Evolutionary conservation across 2,113 vertebrate genomes (phyloP).

Genomic region (Salvelinus alpinus): DNA sequence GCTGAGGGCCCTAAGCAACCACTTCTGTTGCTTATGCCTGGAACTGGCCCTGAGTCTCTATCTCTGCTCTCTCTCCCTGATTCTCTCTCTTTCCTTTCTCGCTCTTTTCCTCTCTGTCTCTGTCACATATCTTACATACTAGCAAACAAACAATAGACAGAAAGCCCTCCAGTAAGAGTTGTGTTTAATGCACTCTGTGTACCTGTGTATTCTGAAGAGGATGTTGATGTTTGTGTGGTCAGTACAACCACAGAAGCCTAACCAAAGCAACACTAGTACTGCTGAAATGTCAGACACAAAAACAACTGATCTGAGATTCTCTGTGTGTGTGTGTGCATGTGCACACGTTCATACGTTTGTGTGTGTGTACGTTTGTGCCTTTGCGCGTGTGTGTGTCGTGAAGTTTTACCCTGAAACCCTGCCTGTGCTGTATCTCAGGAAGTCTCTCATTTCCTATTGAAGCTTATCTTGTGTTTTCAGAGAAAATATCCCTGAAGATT

Average conservation of each 20-base stretch:
- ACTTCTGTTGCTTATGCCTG: too few relatives aligned
- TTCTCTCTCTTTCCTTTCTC: too few relatives aligned
- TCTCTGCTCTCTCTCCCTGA: too few relatives aligned
- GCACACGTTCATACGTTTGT: background rate
- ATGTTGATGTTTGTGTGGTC: conserved; percentile 64
- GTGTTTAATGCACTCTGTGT: too few relatives aligned
- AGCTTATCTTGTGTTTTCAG: conserved; percentile 38
- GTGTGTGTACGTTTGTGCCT: background rate
- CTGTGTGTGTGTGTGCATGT: conserved; percentile 20
- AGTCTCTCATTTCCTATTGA: conserved; percentile 55
- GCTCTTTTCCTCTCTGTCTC: too few relatives aligned
- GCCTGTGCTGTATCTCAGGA: conserved; percentile 43
- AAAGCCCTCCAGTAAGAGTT: too few relatives aligned
- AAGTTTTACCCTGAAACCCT: background rate
- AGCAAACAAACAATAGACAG: too few relatives aligned
- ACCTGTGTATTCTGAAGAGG: conserved; percentile 28
- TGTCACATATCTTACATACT: too few relatives aligned
- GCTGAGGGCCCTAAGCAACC: too few relatives aligned
- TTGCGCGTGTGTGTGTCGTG: conserved; percentile 8
- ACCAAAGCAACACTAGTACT: conserved; percentile 52
- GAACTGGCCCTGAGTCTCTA: too few relatives aligned
- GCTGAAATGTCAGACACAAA: conserved; percentile 36
- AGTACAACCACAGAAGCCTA: conserved; percentile 48
- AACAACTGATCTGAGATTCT: conserved; percentile 44
- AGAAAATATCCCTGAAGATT: conserved; percentile 4